These are phyloP conservation scores for Heliocidaris erythrogramma DNA, from an alignment of 35 echinoderm and acorn worm genomes.

Conservation along the genomic window DNA sequence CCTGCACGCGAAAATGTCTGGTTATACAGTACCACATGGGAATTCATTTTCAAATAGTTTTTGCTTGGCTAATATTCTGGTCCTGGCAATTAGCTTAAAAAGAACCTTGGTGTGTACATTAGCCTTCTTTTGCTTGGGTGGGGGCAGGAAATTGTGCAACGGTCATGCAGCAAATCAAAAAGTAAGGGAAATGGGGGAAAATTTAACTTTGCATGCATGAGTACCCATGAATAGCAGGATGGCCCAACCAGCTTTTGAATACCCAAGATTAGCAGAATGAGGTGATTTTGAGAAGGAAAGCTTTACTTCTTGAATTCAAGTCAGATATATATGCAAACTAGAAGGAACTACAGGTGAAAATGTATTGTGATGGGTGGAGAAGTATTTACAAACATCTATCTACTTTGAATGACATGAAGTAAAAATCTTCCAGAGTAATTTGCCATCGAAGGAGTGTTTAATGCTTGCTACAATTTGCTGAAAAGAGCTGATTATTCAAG, in stretches of 20 bases:
- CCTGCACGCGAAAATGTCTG: no score
- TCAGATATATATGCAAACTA: neutral
- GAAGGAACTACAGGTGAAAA: neutral
- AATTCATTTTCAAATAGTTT: no score
- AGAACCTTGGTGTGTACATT: neutral
- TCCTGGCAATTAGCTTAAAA: no score
- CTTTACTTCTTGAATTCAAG: neutral
- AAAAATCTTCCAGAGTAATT: neutral
- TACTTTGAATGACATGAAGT: neutral
- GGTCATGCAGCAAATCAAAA: neutral
- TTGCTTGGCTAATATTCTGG: no score
- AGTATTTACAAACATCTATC: neutral
- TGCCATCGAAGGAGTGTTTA: neutral
- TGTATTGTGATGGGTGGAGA: neutral
- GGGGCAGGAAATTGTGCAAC: neutral
- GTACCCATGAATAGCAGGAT: neutral
- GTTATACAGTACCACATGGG: no score
- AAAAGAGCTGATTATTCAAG: neutral
- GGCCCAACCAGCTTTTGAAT: no score
- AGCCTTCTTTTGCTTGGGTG: neutral
- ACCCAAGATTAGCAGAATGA: neutral
- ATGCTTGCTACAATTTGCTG: neutral
- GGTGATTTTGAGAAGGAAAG: neutral
- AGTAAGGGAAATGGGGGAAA: neutral
- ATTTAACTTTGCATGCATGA: neutral